Conservation (phyloP, 92 coral and sea anemone genomes). For the Heteractis magnifica region DNA sequence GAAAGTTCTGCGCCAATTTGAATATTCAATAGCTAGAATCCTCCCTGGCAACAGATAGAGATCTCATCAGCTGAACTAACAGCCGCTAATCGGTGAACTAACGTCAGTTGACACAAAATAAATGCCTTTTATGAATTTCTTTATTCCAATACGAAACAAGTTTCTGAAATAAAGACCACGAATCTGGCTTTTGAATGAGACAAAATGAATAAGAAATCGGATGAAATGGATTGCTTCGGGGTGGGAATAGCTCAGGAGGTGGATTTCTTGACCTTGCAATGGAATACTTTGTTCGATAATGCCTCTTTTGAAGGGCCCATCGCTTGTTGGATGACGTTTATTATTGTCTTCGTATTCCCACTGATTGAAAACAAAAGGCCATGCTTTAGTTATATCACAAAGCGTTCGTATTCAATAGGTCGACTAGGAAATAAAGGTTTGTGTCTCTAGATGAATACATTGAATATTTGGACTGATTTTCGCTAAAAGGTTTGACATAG, state of each 20-base stretch:
- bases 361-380: conserved; percentile 70
- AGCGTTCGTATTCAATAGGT: conserved; percentile 49
- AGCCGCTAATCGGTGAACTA: conserved; percentile 39
- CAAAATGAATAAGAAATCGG: not conserved
- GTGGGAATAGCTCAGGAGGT: conserved; percentile 12
- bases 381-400: conserved; percentile 64
- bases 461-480: conserved; percentile 26
- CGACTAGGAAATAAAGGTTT: conserved; percentile 59
- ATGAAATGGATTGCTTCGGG: not conserved
- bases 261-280: conserved; percentile 34
- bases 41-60: conserved; percentile 55
- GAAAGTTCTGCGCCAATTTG: conserved; percentile 14
- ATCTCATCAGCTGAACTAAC: conserved; percentile 66
- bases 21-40: conserved; percentile 55
- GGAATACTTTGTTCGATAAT: conserved; percentile 26
- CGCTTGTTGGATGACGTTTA: conserved; percentile 39
- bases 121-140: conserved; percentile 39
- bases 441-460: conserved; percentile 50
- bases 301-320: conserved; percentile 20
- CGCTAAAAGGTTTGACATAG: conserved; percentile 11
- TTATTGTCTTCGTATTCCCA: conserved; percentile 64
- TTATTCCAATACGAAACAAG: conserved; percentile 19
- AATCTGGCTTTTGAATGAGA: not conserved
- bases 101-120: conserved; percentile 51
- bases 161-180: not conserved